Conservation (phyloP, 2,797 vertebrate genomes). For the Halcyon badia region DNA sequence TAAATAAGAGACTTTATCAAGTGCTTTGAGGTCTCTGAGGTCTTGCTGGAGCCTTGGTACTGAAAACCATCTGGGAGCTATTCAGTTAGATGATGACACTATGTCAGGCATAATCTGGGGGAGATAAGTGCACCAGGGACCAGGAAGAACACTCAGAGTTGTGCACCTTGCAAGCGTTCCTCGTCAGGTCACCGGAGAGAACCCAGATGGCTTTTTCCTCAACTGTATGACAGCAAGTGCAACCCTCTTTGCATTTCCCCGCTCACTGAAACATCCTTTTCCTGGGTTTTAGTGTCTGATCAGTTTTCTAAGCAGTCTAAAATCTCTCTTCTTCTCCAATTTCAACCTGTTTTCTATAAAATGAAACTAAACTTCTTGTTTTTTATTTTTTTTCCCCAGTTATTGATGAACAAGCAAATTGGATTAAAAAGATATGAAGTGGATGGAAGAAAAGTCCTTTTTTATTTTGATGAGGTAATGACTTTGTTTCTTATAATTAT, state of each 20-base stretch:
- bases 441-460: constrained; percentile 89
- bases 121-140: background rate
- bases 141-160: background rate
- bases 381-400: constrained; percentile 67
- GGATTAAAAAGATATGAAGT: constrained; percentile 93
- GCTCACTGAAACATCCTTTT: background rate
- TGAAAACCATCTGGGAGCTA: background rate
- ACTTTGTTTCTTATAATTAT: background rate
- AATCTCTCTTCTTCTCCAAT: background rate
- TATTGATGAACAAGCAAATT: constrained; percentile 90
- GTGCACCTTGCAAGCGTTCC: background rate
- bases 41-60: background rate
- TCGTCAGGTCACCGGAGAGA: background rate
- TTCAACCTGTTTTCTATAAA: background rate
- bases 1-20: background rate
- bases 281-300: background rate
- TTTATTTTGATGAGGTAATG: constrained; percentile 95
- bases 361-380: background rate
- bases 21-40: background rate
- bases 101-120: background rate
- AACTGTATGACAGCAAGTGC: background rate
- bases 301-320: background rate
- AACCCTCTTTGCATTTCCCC: background rate
- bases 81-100: background rate
- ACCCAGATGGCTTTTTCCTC: background rate